Evolutionary conservation across 2,888 invertebrate genomes (phyloP).

Genomic region (Aethes cnicana): DNA sequence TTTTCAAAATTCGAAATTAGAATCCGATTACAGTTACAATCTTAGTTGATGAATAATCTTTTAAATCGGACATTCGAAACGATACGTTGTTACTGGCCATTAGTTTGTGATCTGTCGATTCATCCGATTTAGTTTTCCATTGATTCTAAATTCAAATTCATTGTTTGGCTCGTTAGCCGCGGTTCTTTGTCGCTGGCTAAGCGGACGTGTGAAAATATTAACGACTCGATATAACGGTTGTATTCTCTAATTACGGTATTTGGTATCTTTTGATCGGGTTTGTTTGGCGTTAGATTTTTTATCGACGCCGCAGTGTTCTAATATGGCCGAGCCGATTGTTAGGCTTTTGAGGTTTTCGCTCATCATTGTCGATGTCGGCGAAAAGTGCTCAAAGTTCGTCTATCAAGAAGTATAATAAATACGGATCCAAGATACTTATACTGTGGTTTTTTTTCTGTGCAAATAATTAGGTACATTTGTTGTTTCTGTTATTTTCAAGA

Average conservation of each 20-base stretch:
- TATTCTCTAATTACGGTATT: constrained; percentile 30
- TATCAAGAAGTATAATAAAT: too few species aligned
- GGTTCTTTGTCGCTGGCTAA: constrained; percentile 56
- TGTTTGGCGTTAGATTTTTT: too few species aligned
- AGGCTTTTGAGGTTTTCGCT: too few species aligned
- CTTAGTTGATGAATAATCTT: constrained; percentile 59
- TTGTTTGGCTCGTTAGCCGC: constrained; percentile 64
- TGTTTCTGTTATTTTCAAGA: too few species aligned
- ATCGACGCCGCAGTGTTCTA: not conserved
- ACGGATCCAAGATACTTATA: too few species aligned
- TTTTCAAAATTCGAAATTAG: constrained; percentile 32
- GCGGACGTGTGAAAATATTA: constrained; percentile 63
- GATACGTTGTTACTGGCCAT: constrained; percentile 45
- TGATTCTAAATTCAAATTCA: constrained; percentile 63
- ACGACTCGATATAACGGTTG: constrained; percentile 29
- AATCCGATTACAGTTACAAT: constrained; percentile 55
- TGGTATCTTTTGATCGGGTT: constrained; percentile 27
- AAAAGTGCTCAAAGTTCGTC: too few species aligned
- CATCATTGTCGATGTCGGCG: too few species aligned
- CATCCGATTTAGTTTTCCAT: constrained; percentile 73
- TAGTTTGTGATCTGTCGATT: constrained; percentile 63
- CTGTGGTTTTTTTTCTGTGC: too few species aligned
- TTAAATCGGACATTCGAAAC: constrained; percentile 51
- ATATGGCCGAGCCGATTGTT: too few species aligned
- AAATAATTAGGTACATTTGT: too few species aligned